Conservation (phyloP, 1,140 invertebrate species). For the Eciton burchellii region DNA sequence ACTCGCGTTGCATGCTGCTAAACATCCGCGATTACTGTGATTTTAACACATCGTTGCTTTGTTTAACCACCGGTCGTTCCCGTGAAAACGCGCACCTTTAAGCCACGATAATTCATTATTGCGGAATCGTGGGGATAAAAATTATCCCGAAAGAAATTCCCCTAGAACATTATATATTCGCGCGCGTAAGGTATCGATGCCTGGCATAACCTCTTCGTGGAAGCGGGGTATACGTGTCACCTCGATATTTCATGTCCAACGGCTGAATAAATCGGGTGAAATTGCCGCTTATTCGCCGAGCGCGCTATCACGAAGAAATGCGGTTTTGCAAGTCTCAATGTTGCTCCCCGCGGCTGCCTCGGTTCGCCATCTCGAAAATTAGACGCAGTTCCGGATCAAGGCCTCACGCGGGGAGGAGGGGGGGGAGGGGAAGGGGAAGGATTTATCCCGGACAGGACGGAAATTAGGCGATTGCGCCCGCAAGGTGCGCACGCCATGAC, state of each 20-base stretch:
- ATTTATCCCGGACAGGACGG: constrained; percentile 41
- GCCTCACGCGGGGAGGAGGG: constrained; percentile 12
- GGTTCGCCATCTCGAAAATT: constrained; percentile 24
- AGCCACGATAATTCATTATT: constrained; percentile 21
- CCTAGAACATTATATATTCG: too few relatives aligned
- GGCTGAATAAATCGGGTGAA: not conserved
- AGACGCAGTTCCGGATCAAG: constrained; percentile 25
- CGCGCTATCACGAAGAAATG: not conserved
- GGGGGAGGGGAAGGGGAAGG: too few relatives aligned
- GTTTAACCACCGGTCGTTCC: constrained; percentile 8
- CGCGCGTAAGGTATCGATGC: not conserved
- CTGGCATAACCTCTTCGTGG: too few relatives aligned
- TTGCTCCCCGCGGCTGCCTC: not conserved
- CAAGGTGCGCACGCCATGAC: constrained; percentile 24
- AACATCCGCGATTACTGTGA: constrained; percentile 49
- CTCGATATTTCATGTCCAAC: not conserved
- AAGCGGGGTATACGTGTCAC: too few relatives aligned
- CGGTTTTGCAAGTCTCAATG: not conserved
- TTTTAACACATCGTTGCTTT: constrained; percentile 57
- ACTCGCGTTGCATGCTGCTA: constrained; percentile 54
- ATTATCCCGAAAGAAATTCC: not conserved
- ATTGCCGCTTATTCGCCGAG: not conserved
- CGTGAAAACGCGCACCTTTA: constrained; percentile 15
- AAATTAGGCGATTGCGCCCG: constrained; percentile 52
- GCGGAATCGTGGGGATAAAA: not conserved